Base-by-base conservation (phyloP, 2,113 vertebrate species). In the Tetrao urogallus region DNA sequence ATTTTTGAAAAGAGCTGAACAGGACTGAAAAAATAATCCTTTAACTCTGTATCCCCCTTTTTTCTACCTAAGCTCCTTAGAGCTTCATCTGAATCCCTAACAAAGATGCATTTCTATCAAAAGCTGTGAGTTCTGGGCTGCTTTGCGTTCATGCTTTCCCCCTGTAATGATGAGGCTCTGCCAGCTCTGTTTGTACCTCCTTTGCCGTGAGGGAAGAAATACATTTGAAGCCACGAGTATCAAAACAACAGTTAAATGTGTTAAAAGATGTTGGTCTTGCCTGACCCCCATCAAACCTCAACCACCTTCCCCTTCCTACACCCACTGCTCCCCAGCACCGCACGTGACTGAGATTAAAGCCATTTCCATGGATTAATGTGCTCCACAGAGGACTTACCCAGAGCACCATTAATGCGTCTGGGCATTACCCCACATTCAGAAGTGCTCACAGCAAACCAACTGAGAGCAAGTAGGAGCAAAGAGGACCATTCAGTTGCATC, bases 51-150 rank as follows among this genome's bases (percentile, higher is more conserved):
- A 92, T 92, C 79, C 57, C 88, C 65, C 70, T 91, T 93, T 94
- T 65, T 95, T 94, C 58, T 65, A 40, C 73, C 40, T 94, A 95
- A 92, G 73, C 86, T 79, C 17, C 95, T 95, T 94, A 95, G 88
- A 88, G 75, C 69, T 81, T 86, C 88, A 69, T 83, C 82, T n/a
- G 65, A 92, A 81, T 83, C 80, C 58, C 24, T 72, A 90, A 93
- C 86, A 94, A 88, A 90, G 66, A 83, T 75, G 73, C 43, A 52
- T 94, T 96, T 82, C 88, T 60, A 12, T 8, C 5, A 47, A 76
- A 75, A 90, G 73, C 82, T 56, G 61, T 0, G 0, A 32, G 83
- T 71, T 82, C 86, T 21, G 42, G 75, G 60, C 72, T 78, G 57
- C 70, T 92, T 93, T 76, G 36, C 30, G 9, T 64, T 92, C 58